Evolutionary conservation across 2,888 invertebrate species (phyloP).

Genomic region (Holacanthella duospinosa): DNA sequence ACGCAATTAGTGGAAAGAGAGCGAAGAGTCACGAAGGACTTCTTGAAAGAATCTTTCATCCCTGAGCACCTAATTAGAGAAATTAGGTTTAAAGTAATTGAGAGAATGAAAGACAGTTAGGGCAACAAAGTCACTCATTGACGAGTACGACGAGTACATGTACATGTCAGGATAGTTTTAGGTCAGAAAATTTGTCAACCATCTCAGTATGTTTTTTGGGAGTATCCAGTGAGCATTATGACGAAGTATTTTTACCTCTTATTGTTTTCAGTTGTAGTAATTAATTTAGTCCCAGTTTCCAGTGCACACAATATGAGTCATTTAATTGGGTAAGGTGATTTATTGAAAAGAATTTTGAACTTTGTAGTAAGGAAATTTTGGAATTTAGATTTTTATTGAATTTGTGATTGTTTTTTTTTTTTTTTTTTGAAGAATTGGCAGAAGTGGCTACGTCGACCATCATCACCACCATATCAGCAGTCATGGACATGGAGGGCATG

Average conservation of each 20-base stretch:
- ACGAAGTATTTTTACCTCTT: background rate
- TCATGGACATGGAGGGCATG: background rate
- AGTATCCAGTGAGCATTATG: background rate
- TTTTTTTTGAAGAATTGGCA: background rate
- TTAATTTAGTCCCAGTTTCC: background rate
- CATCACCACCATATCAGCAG: background rate
- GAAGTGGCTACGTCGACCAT: background rate
- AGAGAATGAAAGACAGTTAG: background rate
- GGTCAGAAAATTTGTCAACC: background rate
- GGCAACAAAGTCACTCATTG: background rate
- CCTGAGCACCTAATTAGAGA: background rate
- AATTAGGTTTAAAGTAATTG: conserved; percentile 3
- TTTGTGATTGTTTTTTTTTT: background rate
- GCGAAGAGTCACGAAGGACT: background rate
- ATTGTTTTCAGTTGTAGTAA: too few relatives aligned
- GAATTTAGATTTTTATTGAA: too few relatives aligned
- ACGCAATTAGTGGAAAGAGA: background rate
- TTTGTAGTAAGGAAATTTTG: too few relatives aligned
- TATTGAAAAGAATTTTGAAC: background rate
- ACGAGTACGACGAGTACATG: too few relatives aligned
- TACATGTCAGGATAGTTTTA: background rate
- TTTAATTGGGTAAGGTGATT: background rate
- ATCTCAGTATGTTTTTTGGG: background rate
- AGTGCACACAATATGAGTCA: background rate
- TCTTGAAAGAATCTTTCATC: too few relatives aligned